phyloP scores from a whole-genome alignment of 37 sponge, comb jelly and placozoan species.

The Halisarca cf. caerulea region DNA sequence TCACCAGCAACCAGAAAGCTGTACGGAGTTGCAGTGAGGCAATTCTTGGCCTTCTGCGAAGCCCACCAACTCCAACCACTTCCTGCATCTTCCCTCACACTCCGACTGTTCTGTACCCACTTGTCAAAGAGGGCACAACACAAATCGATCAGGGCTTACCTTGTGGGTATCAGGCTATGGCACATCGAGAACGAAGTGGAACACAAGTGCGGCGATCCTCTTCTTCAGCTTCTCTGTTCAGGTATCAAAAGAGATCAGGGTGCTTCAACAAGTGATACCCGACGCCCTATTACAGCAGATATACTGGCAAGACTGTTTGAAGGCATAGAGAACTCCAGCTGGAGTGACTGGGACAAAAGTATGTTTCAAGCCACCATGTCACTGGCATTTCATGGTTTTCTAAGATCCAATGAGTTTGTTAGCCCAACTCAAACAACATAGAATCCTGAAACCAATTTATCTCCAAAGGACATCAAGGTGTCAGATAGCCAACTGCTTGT shows the following conservation, averaged over 20 bases:
- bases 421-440: not conserved
- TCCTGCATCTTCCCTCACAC: constrained; percentile 26
- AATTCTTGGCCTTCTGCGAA: constrained; percentile 20
- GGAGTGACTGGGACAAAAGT: not conserved
- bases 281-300: constrained; percentile 25
- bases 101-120: constrained; percentile 15
- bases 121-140: not conserved
- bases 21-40: not conserved
- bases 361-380: constrained; percentile 37
- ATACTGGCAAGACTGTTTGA: constrained; percentile 7
- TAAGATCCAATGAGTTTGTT: constrained; percentile 28
- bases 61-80: not conserved
- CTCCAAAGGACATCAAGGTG: constrained; percentile 18
- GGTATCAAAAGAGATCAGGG: not conserved
- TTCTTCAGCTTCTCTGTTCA: not conserved
- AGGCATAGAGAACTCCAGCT: not conserved
- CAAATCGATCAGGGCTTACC: constrained; percentile 35
- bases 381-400: constrained; percentile 42
- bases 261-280: not conserved
- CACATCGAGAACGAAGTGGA: not conserved
- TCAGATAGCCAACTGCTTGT: not conserved
- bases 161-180: constrained; percentile 39
- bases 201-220: not conserved
- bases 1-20: not conserved
- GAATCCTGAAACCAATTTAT: not conserved